These are phyloP conservation scores for Ciconia boyciana DNA, from an alignment of 2,113 vertebrate genomes.

Conservation along the genomic window DNA sequence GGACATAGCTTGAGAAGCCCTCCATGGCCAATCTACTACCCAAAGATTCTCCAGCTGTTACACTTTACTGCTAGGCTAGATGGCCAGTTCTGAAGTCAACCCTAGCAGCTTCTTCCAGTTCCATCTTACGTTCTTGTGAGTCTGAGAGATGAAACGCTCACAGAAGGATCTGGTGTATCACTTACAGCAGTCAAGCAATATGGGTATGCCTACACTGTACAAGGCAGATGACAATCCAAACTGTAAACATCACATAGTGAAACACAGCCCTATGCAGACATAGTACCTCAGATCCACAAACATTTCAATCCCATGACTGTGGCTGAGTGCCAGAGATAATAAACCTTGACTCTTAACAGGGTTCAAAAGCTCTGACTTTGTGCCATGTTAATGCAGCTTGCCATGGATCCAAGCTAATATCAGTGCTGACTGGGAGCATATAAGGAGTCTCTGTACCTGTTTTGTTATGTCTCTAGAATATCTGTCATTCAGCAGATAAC, in stretches of 20 bases:
- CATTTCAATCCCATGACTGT: neutral
- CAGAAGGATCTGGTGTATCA: neutral
- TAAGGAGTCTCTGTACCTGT: neutral
- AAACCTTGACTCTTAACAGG: neutral
- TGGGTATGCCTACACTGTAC: too few species aligned
- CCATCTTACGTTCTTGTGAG: accelerated
- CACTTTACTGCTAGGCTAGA: neutral
- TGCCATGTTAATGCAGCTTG: neutral
- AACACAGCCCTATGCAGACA: neutral
- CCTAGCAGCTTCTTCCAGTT: neutral
- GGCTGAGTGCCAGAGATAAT: neutral
- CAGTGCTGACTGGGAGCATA: neutral
- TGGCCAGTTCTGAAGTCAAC: neutral
- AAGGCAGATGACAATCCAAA: neutral
- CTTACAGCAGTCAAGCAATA: neutral
- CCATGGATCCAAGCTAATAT: neutral
- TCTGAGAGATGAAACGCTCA: neutral
- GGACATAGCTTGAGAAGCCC: neutral
- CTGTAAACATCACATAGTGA: neutral
- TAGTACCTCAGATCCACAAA: neutral
- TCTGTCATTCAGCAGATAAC: neutral
- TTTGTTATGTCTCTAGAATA: neutral
- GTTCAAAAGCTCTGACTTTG: neutral
- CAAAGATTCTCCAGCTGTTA: neutral
- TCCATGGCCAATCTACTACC: neutral